Base-by-base conservation (phyloP, 2,888 invertebrate species). In the Pomacea canaliculata region DNA sequence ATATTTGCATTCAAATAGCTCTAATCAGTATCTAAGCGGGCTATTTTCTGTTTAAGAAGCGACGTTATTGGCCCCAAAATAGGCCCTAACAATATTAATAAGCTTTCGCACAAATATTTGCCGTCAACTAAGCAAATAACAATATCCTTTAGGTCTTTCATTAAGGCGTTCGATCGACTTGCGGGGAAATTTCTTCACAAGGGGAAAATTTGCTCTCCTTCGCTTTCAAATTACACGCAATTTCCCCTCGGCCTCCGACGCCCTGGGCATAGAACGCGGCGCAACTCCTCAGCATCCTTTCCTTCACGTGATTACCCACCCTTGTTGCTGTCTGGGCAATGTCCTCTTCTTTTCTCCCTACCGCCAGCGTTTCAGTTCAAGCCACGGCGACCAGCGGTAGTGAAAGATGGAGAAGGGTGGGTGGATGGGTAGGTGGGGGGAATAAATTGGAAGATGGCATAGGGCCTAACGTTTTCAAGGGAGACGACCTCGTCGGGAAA, bases 1-100 rank as follows among this genome's bases (percentile, higher is more conserved):
- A 81, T 81, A 81, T 81, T 81, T 81, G 79, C 81, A 79, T 79
- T 79, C 75, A 79, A 81, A 82, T 80, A 76, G 76, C 81, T 78
- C 76, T 82, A 81, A 81, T 81, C 81, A 81, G 75, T 80, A 76
- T 80, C 79, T 78, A 79, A 78, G 79, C 77, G 73, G 51, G 65
- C 77, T 72, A 71, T 78, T 81, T 79, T 76, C 71, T 77, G 73
- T 72, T 67, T 68, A 68, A 76, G 76, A 76, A 79, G 73, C 71
- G 69, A 71, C 78, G 80, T 81, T 81, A 81, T 80, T 80, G 80
- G 78, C 72, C 70, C 77, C 76, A 81, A 80, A 81, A 80, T 78
- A 79, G 79, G 71, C 78, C 70, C 76, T 71, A 78, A 80, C 79
- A 73, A 78, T 79, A 81, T 81, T 81, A 81, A 81, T 81, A 80